phyloP scores from a whole-genome alignment of 1,140 invertebrate genomes.

The Drosophila persimilis region DNA sequence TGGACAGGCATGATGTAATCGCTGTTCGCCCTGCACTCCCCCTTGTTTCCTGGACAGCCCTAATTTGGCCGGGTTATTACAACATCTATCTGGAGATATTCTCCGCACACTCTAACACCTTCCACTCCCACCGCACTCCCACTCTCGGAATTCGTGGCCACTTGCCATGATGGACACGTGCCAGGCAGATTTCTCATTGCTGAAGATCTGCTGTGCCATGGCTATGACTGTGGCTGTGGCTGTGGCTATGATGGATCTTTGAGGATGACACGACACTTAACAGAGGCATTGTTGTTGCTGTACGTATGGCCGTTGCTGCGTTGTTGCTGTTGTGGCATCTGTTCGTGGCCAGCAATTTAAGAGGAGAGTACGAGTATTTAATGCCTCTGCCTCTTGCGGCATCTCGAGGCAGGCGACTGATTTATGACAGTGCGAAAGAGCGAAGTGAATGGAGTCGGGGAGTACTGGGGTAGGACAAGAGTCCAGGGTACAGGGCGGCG shows the following conservation, averaged over 20 bases:
- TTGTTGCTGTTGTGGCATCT: slow-evolving; percentile 30
- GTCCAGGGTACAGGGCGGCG: not conserved
- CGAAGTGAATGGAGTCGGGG: slow-evolving; percentile 30
- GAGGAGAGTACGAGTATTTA: slow-evolving; percentile 66
- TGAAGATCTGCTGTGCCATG: slow-evolving; percentile 30
- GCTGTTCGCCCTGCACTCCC: slow-evolving; percentile 14
- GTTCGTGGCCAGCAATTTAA: slow-evolving; percentile 70
- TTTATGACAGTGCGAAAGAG: slow-evolving; percentile 70
- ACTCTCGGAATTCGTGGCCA: slow-evolving; percentile 42
- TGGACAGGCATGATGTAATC: slow-evolving; percentile 42
- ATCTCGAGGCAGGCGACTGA: slow-evolving; percentile 65
- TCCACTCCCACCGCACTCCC: slow-evolving; percentile 1
- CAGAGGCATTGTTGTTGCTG: slow-evolving; percentile 53
- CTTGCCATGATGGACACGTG: slow-evolving; percentile 71
- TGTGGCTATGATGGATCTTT: slow-evolving; percentile 68
- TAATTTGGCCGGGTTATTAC: slow-evolving; percentile 69
- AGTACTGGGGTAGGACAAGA: not conserved
- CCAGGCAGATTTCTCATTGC: slow-evolving; percentile 65
- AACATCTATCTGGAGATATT: slow-evolving; percentile 39
- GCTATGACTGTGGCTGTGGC: slow-evolving; percentile 9
- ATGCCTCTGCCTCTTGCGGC: slow-evolving; percentile 50
- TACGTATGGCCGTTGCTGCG: slow-evolving; percentile 10
- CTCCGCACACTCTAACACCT: slow-evolving; percentile 49
- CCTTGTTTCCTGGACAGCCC: slow-evolving; percentile 13
- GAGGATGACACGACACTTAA: slow-evolving; percentile 78